Base-by-base conservation (phyloP, 2,888 invertebrate genomes). In the Andrena minutula region DNA sequence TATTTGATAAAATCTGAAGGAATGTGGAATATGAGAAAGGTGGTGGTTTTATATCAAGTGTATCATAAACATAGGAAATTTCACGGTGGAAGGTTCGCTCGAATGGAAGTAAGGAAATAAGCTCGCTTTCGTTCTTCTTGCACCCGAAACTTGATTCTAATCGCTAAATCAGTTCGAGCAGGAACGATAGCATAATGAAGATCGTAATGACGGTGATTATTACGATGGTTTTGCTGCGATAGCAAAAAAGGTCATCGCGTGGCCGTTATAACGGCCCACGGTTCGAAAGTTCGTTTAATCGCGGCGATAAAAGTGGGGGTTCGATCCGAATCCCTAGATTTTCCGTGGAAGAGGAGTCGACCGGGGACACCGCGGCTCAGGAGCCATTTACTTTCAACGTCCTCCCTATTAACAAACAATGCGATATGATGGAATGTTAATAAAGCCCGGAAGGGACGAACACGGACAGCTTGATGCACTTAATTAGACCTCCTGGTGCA, bases 401-500 rank as follows among this genome's bases (percentile, higher is more conserved):
- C 51, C 64, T 35, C 64, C 60, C 30, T 56, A 74, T 84, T 77
- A 64, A 56, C 68, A 68, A 82, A 82, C 70, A 75, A 78, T 73
- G 66, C 58, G 56, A 66, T 75, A 77, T 35, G 72, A 76, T 72
- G 79, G 66, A 80, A 73, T 73, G 41, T 78, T 80, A 68, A 85
- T 80, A 74, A 60, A 66, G 65, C 30, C 75, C 77, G 78, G 73
- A 82, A 79, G 71, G 68, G 75, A 60, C 61, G 56, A 74, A 61
- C 30, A 58, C 56, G 20, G 41, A 30, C 23, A 75, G 68, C 85
- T 86, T 72, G 83, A 88, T 85, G 82, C 73, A 81, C 83, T 87
- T 88, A 89, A 90, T 90, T 90, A 86, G 83, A 66, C 66, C 74
- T 81, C 80, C 86, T 80, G 84, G 87, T 83, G 89, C 86, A 88